Evolutionary conservation across 2,888 invertebrate species (phyloP).

Genomic region (Microplitis manilae): DNA sequence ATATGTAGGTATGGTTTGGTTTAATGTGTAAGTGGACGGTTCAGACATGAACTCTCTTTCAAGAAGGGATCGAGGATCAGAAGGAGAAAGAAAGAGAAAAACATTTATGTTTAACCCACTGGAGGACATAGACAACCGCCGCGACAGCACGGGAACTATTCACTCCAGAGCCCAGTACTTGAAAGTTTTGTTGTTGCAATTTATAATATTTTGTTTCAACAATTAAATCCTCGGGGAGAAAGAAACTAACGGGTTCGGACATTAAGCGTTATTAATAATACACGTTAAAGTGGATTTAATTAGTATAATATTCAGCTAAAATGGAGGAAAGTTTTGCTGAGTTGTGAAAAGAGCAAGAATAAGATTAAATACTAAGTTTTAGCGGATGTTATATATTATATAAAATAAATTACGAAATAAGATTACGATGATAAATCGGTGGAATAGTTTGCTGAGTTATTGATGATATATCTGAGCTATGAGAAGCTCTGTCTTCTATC

Average conservation of each 20-base stretch:
- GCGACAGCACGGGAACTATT: conserved; percentile 22
- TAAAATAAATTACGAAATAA: not conserved
- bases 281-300: too few species aligned
- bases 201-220: too few species aligned
- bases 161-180: conserved; percentile 13
- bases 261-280: too few species aligned
- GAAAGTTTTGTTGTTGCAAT: not conserved
- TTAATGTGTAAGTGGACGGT: not conserved
- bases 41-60: too few species aligned
- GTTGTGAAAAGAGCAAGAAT: not conserved
- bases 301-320: too few species aligned
- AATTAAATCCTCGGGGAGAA: too few species aligned
- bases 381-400: not conserved
- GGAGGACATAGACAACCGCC: conserved; percentile 32
- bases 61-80: not conserved
- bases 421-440: not conserved
- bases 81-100: conserved; percentile 23
- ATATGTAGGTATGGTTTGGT: not conserved
- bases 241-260: too few species aligned
- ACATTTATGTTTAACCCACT: conserved; percentile 34
- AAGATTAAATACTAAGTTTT: not conserved
- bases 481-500: not conserved
- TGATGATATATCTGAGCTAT: not conserved
- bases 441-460: not conserved
- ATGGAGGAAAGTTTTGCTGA: too few species aligned